Evolutionary conservation across 2,113 vertebrate species (phyloP).

Genomic region (Hippocampus barbouri): DNA sequence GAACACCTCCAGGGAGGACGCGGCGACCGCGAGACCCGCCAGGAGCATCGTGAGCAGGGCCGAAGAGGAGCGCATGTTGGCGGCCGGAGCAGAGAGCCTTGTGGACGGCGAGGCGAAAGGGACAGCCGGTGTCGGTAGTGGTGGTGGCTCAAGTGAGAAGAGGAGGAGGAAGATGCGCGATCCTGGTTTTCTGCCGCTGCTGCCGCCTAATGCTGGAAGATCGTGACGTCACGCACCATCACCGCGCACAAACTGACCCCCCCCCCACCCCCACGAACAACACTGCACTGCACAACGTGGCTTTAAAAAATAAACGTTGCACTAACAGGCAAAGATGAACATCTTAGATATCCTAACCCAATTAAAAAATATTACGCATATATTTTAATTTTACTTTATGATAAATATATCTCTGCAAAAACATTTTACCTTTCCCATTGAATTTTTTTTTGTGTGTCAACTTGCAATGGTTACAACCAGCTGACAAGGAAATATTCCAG

Average conservation of each 20-base stretch:
- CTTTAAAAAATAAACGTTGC: conserved; percentile 4
- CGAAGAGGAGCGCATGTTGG: conserved; percentile 63
- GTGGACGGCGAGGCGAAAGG: neutral
- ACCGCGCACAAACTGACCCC: conserved; percentile 22
- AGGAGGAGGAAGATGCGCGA: neutral
- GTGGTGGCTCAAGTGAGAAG: neutral
- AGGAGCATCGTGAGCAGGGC: conserved; percentile 69
- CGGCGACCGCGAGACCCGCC: conserved; percentile 58
- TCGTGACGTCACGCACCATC: conserved; percentile 65
- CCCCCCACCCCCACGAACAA: conserved; percentile 33
- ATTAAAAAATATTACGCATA: too few species aligned
- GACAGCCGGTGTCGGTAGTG: neutral
- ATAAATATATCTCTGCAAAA: too few species aligned
- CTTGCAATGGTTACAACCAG: too few species aligned
- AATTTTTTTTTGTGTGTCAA: too few species aligned
- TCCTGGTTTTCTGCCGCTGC: conserved; percentile 10
- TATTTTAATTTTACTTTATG: too few species aligned
- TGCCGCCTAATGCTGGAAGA: conserved; percentile 42
- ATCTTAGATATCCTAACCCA: neutral
- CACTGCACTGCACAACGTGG: conserved; percentile 47
- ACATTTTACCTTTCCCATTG: too few species aligned
- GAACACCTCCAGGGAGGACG: conserved; percentile 73
- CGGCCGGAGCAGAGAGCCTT: conserved; percentile 34
- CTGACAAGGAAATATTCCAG: too few species aligned
- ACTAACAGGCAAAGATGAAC: neutral